Evolutionary conservation across 1,140 invertebrate genomes (phyloP).

Genomic region (Drosophila lacteicornis): DNA sequence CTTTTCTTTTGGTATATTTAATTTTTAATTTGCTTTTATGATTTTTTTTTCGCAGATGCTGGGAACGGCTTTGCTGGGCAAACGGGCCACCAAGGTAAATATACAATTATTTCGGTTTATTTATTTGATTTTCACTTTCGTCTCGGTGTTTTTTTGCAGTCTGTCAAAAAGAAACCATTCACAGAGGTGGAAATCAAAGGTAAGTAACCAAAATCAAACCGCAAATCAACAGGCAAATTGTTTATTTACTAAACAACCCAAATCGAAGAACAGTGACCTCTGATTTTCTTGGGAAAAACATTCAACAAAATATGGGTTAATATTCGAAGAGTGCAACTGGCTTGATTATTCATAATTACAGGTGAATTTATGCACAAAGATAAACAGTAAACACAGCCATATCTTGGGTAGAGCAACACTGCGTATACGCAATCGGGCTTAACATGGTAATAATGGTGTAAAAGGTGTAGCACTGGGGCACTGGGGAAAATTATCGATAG

Average conservation of each 20-base stretch:
- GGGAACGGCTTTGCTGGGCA: slow-evolving; percentile 84
- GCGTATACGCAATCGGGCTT: slow-evolving; percentile 50
- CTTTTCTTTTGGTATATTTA: slow-evolving; percentile 25
- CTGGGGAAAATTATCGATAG: background rate
- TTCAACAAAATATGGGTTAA: slow-evolving; percentile 33
- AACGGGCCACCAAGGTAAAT: slow-evolving; percentile 81
- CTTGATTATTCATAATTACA: slow-evolving; percentile 19
- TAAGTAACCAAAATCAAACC: slow-evolving; percentile 55
- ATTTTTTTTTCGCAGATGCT: slow-evolving; percentile 71
- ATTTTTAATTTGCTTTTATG: slow-evolving; percentile 21
- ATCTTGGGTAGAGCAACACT: slow-evolving; percentile 16
- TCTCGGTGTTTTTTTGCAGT: slow-evolving; percentile 53
- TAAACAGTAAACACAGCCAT: slow-evolving; percentile 12
- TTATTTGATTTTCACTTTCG: slow-evolving; percentile 46
- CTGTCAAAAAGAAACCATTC: slow-evolving; percentile 84
- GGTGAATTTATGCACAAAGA: slow-evolving; percentile 18
- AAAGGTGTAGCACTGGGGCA: background rate
- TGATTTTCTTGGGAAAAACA: slow-evolving; percentile 21
- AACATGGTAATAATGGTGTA: background rate
- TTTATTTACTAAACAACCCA: slow-evolving; percentile 39
- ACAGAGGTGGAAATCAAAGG: slow-evolving; percentile 82
- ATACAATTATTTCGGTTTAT: slow-evolving; percentile 26
- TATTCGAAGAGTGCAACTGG: background rate
- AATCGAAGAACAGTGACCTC: slow-evolving; percentile 27
- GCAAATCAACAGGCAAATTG: slow-evolving; percentile 33